Percentiles rank a stretch among this genome's conserved stretches.
Conservation (phyloP, 2,888 invertebrate species). For the Netelia fuscicornis region DNA sequence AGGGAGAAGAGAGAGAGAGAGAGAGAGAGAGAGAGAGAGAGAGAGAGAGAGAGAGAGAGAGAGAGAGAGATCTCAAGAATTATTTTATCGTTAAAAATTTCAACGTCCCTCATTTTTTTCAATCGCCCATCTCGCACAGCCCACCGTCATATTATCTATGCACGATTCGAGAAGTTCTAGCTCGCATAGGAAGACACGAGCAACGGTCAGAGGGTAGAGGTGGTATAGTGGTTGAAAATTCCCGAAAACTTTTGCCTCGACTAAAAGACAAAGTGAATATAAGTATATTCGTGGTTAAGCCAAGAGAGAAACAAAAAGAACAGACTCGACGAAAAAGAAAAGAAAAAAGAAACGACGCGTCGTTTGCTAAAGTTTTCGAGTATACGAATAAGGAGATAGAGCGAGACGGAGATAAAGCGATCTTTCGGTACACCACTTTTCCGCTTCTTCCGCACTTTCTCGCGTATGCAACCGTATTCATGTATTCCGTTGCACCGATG, state of each 20-base stretch:
- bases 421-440: conserved; percentile 30
- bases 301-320: background rate
- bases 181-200: conserved; percentile 23
- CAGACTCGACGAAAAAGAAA: background rate
- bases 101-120: conserved; percentile 52
- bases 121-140: conserved; percentile 15
- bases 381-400: background rate
- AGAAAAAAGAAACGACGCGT: background rate
- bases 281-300: background rate
- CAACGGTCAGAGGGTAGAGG: background rate
- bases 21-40: no score
- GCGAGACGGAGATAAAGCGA: conserved; percentile 11
- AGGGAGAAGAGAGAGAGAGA: no score
- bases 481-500: conserved; percentile 56
- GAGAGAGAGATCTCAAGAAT: conserved; percentile 32
- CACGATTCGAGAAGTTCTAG: conserved; percentile 37
- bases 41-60: background rate
- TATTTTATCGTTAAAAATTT: conserved; percentile 49
- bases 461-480: conserved; percentile 45
- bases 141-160: conserved; percentile 39
- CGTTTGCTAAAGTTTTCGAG: background rate
- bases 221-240: background rate
- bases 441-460: conserved; percentile 23
- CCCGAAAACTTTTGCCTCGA: background rate
- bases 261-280: background rate